These are phyloP conservation scores for Molossus alvarezi DNA, from an alignment of 2,797 vertebrate genomes.

Conservation along the genomic window DNA sequence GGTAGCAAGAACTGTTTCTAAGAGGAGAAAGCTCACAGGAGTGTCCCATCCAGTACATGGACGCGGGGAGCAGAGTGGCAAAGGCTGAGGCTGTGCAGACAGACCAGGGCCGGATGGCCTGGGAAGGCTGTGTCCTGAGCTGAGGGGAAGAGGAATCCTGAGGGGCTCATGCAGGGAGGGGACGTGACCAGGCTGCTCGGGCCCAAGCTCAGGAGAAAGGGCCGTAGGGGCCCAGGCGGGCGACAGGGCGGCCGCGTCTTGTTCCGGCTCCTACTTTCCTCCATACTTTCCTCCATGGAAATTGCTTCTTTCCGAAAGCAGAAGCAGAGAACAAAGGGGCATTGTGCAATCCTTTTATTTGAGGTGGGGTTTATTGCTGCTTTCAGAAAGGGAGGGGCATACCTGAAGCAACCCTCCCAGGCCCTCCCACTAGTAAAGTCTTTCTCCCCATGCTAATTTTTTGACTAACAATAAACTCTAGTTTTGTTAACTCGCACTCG, in stretches of 20 bases:
- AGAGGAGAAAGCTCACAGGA: neutral
- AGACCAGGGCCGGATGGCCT: neutral
- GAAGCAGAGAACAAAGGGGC: slow-evolving; percentile 27
- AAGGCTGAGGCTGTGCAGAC: neutral
- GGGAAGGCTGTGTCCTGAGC: neutral
- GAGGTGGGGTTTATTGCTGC: slow-evolving; percentile 59
- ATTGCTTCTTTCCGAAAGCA: neutral
- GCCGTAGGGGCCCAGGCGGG: neutral
- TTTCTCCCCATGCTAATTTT: neutral
- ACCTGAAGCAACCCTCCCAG: neutral
- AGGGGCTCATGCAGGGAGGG: neutral
- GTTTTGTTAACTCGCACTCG: neutral
- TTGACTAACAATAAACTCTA: neutral
- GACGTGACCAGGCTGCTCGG: neutral
- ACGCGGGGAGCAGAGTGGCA: accelerated
- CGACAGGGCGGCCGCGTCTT: neutral
- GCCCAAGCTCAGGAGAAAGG: accelerated
- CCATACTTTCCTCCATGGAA: neutral
- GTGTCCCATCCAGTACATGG: neutral
- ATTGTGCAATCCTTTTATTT: neutral
- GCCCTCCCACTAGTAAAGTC: neutral
- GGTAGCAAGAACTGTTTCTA: neutral
- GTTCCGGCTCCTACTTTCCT: too few relatives aligned
- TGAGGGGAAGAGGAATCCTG: neutral
- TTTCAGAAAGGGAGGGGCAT: slow-evolving; percentile 37